Evolutionary conservation across 2,888 invertebrate species (phyloP), one percentile per base, ranked within the genome.

Genomic region (Synergus laeviventris): DNA sequence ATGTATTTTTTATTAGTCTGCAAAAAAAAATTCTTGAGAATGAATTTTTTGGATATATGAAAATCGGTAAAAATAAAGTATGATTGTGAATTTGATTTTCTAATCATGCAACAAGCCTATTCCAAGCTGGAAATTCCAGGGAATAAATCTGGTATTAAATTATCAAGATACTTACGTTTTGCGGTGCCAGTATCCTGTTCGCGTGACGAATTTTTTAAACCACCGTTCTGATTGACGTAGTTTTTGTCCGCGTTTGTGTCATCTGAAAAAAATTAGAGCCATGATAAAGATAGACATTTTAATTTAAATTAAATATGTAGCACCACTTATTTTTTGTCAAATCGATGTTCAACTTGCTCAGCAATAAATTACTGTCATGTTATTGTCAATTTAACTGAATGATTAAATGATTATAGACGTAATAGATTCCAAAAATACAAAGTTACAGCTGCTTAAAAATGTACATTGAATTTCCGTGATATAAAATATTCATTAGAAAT

Each of bases 241-340:
- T 81, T 86, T 73, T 82, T 80, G 31, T 86, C 86, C 74, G 83
- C 81, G 78, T 85, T 89, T 79, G 87, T 84, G 84, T 89, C 89
- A 90, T 89, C 90, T 90, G 85, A 75, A 89, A 89, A 76, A 42
- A 75, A 79, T n/a, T n/a, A n/a, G n/a, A n/a, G n/a, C n/a, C n/a
- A n/a, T n/a, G n/a, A n/a, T n/a, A n/a, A n/a, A n/a, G n/a, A n/a
- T n/a, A n/a, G n/a, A n/a, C n/a, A n/a, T n/a, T n/a, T 31, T 31
- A 31, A 31, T 31, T 31, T 31, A 2, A 31, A 31, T 31, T 31
- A 31, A 31, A 31, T 3, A 31, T 31, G 31, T 2, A 1, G 31
- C 2, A 31, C 31, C 31, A 31, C 4, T 31, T 31, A 31, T 31
- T n/a, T n/a, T n/a, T n/a, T n/a, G n/a, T n/a, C n/a, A n/a, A n/a